Evolutionary conservation across 2,888 invertebrate species (phyloP).

Genomic region (Ophion slaviceki): DNA sequence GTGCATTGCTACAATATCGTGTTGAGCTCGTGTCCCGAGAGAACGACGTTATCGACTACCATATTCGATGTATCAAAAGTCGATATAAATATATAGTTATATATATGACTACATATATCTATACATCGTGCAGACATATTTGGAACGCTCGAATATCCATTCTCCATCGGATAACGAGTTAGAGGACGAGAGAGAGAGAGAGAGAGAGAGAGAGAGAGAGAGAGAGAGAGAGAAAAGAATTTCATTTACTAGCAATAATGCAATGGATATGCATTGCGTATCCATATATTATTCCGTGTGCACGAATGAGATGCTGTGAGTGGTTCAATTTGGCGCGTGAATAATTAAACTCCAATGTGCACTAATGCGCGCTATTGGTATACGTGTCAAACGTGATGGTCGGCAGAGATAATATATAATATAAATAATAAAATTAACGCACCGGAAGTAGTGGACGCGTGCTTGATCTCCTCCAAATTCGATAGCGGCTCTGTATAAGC

Average conservation of each 20-base stretch:
- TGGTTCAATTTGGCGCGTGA: not conserved
- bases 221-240: not conserved
- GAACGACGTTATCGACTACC: conserved; percentile 20
- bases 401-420: not conserved
- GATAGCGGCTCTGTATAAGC: too few species aligned
- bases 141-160: conserved; percentile 7
- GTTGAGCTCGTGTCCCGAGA: not conserved
- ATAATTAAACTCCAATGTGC: not conserved
- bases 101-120: not conserved
- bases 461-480: too few species aligned
- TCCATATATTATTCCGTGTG: not conserved
- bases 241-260: too few species aligned
- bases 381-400: not conserved
- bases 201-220: not conserved
- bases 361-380: not conserved
- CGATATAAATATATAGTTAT: not conserved
- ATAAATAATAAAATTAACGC: not conserved
- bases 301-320: not conserved
- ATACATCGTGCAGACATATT: not conserved
- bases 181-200: not conserved
- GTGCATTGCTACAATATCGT: conserved; percentile 6
- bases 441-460: too few species aligned
- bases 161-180: not conserved
- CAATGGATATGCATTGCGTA: conserved; percentile 1
- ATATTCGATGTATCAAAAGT: conserved; percentile 18